These are phyloP conservation scores for Erebia aethiops DNA, from an alignment of 2,888 invertebrate species.

Conservation along the genomic window DNA sequence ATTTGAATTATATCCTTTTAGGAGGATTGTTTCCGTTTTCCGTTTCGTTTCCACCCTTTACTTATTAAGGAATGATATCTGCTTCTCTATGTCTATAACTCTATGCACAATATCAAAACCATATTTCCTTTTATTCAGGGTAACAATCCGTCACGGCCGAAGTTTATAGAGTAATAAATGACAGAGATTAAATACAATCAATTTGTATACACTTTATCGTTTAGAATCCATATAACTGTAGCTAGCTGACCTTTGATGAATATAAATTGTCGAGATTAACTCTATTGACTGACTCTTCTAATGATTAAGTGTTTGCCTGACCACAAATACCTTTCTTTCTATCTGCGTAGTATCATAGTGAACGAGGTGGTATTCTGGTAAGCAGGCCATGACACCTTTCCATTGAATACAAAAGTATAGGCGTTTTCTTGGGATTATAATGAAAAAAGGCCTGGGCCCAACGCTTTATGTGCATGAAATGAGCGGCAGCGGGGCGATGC, in stretches of 20 bases:
- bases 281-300: background rate
- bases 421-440: no score
- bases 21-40: no score
- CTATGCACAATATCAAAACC: constrained; percentile 9
- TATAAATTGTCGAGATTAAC: constrained; percentile 7
- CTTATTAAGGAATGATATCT: background rate
- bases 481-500: no score
- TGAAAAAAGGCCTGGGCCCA: no score
- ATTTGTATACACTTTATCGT: constrained; percentile 54
- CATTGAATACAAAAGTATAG: no score
- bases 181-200: constrained; percentile 65
- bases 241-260: constrained; percentile 2
- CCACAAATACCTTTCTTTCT: background rate
- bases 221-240: constrained; percentile 6
- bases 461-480: no score
- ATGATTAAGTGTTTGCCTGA: background rate
- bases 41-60: no score
- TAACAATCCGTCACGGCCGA: constrained; percentile 59
- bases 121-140: constrained; percentile 49
- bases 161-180: constrained; percentile 69
- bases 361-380: no score
- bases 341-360: background rate
- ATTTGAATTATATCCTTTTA: no score
- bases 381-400: no score
- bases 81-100: background rate